These are phyloP conservation scores for Pterostichus madidus DNA, from an alignment of 2,888 invertebrate species.

Conservation along the genomic window DNA sequence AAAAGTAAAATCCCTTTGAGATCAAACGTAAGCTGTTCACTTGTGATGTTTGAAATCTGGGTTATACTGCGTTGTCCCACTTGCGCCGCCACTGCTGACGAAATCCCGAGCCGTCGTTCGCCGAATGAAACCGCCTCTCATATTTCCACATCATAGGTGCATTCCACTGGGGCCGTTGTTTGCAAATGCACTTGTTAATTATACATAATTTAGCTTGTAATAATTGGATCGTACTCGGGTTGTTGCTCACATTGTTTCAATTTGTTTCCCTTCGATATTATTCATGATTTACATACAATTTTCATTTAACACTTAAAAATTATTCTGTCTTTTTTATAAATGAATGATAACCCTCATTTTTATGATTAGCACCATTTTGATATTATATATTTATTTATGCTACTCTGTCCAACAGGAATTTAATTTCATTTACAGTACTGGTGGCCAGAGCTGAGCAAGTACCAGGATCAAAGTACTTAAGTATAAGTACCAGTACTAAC, in stretches of 20 bases:
- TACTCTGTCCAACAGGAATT: too few relatives aligned
- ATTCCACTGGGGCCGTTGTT: slow-evolving; percentile 43
- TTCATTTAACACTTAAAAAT: too few relatives aligned
- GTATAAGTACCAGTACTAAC: too few relatives aligned
- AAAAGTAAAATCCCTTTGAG: slow-evolving; percentile 45
- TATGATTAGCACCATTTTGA: too few relatives aligned
- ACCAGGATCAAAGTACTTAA: too few relatives aligned
- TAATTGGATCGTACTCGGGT: slow-evolving; percentile 61
- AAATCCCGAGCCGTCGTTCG: neutral
- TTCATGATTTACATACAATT: slow-evolving; percentile 10
- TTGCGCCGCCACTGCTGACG: slow-evolving; percentile 21
- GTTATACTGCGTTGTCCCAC: slow-evolving; percentile 6
- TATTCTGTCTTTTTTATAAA: too few relatives aligned
- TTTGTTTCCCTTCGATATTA: slow-evolving; percentile 17
- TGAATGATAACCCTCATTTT: too few relatives aligned
- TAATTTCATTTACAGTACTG: too few relatives aligned
- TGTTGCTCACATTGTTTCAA: slow-evolving; percentile 52
- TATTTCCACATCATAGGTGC: slow-evolving; percentile 55
- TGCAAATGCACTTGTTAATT: slow-evolving; percentile 71
- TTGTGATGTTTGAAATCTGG: slow-evolving; percentile 44
- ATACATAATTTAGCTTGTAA: slow-evolving; percentile 71
- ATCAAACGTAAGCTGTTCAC: slow-evolving; percentile 48
- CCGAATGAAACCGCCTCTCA: slow-evolving; percentile 10
- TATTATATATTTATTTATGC: too few relatives aligned
- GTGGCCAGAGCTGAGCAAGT: too few relatives aligned